phyloP scores from a whole-genome alignment of 37 sponge, comb jelly and placozoan genomes.

The Eunapius fragilis region DNA sequence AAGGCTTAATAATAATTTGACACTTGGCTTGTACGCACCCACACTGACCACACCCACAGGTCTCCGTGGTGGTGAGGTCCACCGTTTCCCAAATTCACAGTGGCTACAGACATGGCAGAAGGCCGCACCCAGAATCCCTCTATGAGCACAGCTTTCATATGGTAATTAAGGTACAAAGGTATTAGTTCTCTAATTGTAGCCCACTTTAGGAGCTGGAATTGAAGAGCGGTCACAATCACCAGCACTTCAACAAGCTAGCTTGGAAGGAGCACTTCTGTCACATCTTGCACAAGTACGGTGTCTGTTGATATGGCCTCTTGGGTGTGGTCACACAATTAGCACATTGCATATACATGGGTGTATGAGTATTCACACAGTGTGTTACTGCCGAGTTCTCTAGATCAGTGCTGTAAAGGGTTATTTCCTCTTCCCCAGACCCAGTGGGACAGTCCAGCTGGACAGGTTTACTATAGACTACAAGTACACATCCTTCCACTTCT shows the following conservation, averaged over 20 bases:
- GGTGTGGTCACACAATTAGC: too few relatives aligned
- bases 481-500: constrained; percentile 74
- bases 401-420: neutral
- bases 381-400: neutral
- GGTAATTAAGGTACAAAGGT: constrained; percentile 21
- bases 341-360: neutral
- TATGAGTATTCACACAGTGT: neutral
- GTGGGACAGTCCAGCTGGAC: constrained; percentile 28
- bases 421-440: constrained; percentile 20
- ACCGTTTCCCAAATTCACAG: neutral
- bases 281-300: constrained; percentile 51
- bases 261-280: constrained; percentile 55
- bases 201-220: neutral
- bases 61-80: constrained; percentile 14
- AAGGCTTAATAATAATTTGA: too few relatives aligned
- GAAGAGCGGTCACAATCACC: neutral
- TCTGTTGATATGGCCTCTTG: too few relatives aligned
- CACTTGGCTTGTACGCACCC: too few relatives aligned
- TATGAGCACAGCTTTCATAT: constrained; percentile 70
- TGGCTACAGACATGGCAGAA: neutral
- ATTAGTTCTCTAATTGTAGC: neutral
- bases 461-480: constrained; percentile 60
- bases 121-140: constrained; percentile 18
- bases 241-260: constrained; percentile 26
- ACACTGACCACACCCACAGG: neutral